Base-by-base conservation (phyloP, 2,113 vertebrate genomes). In the Stigmatopora nigra region DNA sequence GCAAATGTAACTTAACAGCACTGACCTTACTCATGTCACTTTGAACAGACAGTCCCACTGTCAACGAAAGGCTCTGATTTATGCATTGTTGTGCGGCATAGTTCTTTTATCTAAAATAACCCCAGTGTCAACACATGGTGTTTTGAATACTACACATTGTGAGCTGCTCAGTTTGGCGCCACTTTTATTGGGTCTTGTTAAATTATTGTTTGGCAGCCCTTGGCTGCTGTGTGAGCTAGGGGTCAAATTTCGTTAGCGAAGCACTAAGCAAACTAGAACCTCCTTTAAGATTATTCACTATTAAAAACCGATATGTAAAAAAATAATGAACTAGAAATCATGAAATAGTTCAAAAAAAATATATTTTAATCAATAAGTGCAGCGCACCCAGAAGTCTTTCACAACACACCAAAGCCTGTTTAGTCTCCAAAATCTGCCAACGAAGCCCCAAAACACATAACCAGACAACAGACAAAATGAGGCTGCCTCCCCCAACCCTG, bases 371-470 rank as follows among this genome's bases (percentile, higher is more conserved):
- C 56, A 71, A 46, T 45, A 52, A 65, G 64, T 67, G 70, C 25
- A 45, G 68, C 65, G 64, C 69, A 75, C 78, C 73, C 67, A 67
- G 61, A 45, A 48, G 60, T 64, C 62, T 41, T 9, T 61, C 60
- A 51, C 63, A 57, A 38, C 53, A 69, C 67, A 52, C 41, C 47
- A 45, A 67, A 67, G 68, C 63, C 73, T 81, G 84, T 87, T 87
- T 84, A 81, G 82, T 85, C 83, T 88, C 82, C 70, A 70, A 67
- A 66, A 25, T 20, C 80, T 77, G 80, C 82, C 83, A 83, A 35
- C 86, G 76, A 84, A 59, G 70, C 38, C 36, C 63, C 45, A 80
- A 71, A 75, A 77, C 41, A 76, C 20, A n/a, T n/a, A 73, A 46
- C 52, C 3, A 69, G 47, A 46, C 14, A 9, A 46, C 62, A 66